These are phyloP conservation scores for Nomada flava DNA, from an alignment of 2,888 invertebrate species.

Conservation along the genomic window DNA sequence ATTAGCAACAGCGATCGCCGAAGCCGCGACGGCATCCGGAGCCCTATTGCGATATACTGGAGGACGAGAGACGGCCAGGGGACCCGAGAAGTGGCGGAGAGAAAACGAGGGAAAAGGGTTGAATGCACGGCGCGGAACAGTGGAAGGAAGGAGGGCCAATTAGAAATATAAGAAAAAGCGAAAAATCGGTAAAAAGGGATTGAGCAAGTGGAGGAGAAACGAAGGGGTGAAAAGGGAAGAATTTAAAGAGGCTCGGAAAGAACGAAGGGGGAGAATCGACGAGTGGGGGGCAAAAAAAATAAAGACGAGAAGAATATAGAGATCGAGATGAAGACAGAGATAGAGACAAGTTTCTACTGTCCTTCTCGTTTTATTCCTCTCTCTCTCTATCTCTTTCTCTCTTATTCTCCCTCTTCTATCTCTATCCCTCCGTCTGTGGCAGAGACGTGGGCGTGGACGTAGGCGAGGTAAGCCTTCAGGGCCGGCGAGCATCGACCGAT, in stretches of 20 bases:
- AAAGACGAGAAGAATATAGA: constrained; percentile 10
- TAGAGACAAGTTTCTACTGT: constrained; percentile 47
- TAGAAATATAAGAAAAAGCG: constrained; percentile 36
- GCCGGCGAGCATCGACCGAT: constrained; percentile 72
- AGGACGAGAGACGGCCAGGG: not conserved
- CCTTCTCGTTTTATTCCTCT: constrained; percentile 32
- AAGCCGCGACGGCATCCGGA: not conserved
- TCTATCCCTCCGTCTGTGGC: constrained; percentile 30
- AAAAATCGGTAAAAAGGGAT: constrained; percentile 15
- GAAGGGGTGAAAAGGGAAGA: constrained; percentile 27
- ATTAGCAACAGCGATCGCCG: not conserved
- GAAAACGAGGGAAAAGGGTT: constrained; percentile 1
- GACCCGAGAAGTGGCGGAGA: not conserved
- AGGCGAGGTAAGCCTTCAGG: constrained; percentile 74
- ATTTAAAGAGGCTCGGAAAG: constrained; percentile 25
- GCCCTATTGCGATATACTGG: not conserved
- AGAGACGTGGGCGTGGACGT: constrained; percentile 74
- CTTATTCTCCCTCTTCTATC: constrained; percentile 21
- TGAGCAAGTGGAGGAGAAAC: constrained; percentile 16
- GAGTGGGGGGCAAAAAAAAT: not conserved
- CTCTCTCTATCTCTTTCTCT: constrained; percentile 17
- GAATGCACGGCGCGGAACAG: constrained; percentile 1
- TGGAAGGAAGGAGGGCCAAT: constrained; percentile 23
- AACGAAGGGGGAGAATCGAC: constrained; percentile 10
- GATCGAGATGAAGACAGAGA: constrained; percentile 43